A percentile compares a stretch with the other conserved stretches of the same genome.
phyloP scores from a whole-genome alignment of 1,140 invertebrate species.

The Lamellibrachia luymesi region DNA sequence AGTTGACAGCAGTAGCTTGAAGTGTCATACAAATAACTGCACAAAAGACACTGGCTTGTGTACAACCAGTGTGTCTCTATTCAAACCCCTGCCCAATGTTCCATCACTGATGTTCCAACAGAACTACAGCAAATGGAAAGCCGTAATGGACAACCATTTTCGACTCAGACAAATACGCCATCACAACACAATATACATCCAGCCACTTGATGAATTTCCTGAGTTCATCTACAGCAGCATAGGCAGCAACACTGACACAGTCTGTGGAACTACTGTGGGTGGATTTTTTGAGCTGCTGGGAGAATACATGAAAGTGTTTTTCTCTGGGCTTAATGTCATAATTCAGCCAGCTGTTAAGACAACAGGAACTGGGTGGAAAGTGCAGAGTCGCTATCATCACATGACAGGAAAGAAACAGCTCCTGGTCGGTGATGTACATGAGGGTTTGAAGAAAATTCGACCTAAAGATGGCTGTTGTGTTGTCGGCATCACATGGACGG shows the following conservation, averaged over 20 bases:
- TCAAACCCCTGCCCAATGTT: neutral
- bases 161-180: slow-evolving; percentile 29
- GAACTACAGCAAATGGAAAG: slow-evolving; percentile 42
- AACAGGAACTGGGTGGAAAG: slow-evolving; percentile 29
- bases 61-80: neutral
- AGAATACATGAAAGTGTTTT: slow-evolving; percentile 40
- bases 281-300: slow-evolving; percentile 36
- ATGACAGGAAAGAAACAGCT: slow-evolving; percentile 37
- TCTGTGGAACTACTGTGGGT: slow-evolving; percentile 17
- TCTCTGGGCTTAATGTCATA: slow-evolving; percentile 34
- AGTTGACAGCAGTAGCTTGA: neutral
- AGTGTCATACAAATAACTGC: neutral
- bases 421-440: slow-evolving; percentile 39
- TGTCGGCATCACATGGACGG: slow-evolving; percentile 43
- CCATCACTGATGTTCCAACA: slow-evolving; percentile 26
- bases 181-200: slow-evolving; percentile 39
- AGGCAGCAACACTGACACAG: neutral
- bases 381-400: slow-evolving; percentile 32
- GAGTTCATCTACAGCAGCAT: slow-evolving; percentile 35
- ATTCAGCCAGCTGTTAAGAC: slow-evolving; percentile 29
- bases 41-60: neutral
- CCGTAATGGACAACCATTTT: slow-evolving; percentile 31
- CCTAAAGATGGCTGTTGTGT: slow-evolving; percentile 42
- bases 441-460: slow-evolving; percentile 31
- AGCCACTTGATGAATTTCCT: slow-evolving; percentile 42